Conservation (phyloP, 2,113 vertebrate species). For the Tragelaphus strepsiceros region DNA sequence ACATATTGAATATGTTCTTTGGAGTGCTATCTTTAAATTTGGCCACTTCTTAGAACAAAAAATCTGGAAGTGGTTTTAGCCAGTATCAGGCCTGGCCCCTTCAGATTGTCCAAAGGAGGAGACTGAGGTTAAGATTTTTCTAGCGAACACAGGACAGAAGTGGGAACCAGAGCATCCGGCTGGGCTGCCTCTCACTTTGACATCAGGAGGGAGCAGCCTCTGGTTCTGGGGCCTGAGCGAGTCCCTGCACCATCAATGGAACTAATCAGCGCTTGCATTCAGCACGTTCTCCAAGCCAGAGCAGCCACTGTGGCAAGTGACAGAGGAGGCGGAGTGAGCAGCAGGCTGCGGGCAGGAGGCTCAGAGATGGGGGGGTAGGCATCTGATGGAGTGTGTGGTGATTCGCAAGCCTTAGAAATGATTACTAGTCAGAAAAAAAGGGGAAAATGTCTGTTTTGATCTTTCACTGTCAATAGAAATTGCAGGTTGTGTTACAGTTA, state of each 20-base stretch:
- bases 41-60: neutral
- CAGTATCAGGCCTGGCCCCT: neutral
- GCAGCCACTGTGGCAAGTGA: neutral
- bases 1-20: neutral
- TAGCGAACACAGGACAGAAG: neutral
- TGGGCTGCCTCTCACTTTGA: neutral
- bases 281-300: neutral
- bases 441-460: conserved; percentile 16
- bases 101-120: neutral
- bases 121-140: neutral
- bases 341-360: neutral
- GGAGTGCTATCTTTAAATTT: neutral
- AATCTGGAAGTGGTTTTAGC: neutral
- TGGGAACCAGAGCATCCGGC: neutral
- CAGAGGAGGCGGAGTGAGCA: neutral
- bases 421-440: neutral
- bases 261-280: neutral
- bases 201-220: neutral
- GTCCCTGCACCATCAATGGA: neutral
- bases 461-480: neutral
- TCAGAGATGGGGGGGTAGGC: neutral
- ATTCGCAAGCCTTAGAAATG: conserved; percentile 12
- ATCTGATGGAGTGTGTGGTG: neutral
- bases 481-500: too few relatives aligned
- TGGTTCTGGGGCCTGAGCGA: neutral